These are phyloP conservation scores for Rhabdomys dilectus DNA, from an alignment of 2,113 vertebrate genomes.

Conservation along the genomic window DNA sequence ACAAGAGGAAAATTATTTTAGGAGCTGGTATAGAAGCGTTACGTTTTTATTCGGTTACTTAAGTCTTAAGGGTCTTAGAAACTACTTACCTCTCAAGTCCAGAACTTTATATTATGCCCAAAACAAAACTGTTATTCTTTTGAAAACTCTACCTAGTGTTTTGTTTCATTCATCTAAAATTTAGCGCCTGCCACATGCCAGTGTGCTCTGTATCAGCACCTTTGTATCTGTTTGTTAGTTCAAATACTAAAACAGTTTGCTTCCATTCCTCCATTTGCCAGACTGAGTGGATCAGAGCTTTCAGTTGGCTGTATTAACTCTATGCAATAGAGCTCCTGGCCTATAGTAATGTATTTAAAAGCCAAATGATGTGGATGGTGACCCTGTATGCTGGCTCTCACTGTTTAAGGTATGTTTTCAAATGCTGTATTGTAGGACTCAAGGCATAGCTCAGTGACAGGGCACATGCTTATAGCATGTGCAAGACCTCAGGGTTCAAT, in stretches of 20 bases:
- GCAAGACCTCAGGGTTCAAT: not conserved
- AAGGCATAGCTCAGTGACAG: not conserved
- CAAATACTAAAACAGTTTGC: not conserved
- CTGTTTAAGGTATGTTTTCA: not conserved
- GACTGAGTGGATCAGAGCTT: not conserved
- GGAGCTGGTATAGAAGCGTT: not conserved
- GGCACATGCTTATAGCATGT: not conserved
- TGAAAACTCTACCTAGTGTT: not conserved
- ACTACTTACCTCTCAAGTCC: not conserved
- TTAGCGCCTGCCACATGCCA: not conserved
- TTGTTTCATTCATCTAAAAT: slow-evolving; percentile 27
- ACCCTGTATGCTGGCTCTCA: not conserved
- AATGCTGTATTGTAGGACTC: not conserved
- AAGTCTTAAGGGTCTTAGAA: slow-evolving; percentile 18
- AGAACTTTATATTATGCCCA: slow-evolving; percentile 6
- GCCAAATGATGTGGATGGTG: not conserved
- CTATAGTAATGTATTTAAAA: not conserved
- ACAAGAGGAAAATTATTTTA: slow-evolving; percentile 20
- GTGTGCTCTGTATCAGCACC: not conserved
- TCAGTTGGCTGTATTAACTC: slow-evolving; percentile 15
- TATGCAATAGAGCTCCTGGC: not conserved
- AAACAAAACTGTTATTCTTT: not conserved
- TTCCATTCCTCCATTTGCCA: not conserved
- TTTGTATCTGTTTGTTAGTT: not conserved
- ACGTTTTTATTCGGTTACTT: slow-evolving; percentile 15